These are phyloP conservation scores for Engystomops pustulosus DNA, from an alignment of 2,113 vertebrate genomes.

Conservation along the genomic window DNA sequence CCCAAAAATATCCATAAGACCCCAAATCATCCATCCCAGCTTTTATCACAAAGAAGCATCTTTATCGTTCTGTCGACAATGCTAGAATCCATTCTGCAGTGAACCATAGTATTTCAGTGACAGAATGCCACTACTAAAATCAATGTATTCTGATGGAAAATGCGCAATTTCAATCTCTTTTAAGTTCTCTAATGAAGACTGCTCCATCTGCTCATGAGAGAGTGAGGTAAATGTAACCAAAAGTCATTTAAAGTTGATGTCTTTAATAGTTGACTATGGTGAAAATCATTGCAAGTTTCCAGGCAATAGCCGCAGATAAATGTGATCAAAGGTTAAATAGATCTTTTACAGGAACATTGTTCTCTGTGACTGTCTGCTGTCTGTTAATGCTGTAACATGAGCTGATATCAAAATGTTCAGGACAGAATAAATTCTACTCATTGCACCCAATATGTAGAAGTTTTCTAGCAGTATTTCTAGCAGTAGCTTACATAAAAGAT, in stretches of 20 bases:
- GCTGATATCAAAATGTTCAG: background rate
- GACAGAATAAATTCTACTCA: background rate
- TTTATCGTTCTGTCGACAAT: background rate
- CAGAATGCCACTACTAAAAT: background rate
- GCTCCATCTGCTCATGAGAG: background rate
- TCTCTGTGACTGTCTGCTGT: background rate
- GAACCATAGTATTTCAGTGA: background rate
- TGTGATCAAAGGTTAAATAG: conserved; percentile 1
- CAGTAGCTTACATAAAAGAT: no score
- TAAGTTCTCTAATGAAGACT: conserved; percentile 3
- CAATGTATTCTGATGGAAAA: conserved; percentile 2
- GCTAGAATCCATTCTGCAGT: background rate
- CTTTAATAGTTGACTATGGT: conserved; percentile 20
- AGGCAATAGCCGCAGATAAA: background rate
- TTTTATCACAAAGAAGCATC: background rate
- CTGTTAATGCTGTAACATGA: background rate
- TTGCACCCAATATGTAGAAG: no score
- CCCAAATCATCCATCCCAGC: background rate
- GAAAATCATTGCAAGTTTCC: conserved; percentile 22
- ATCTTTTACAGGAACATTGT: conserved; percentile 20
- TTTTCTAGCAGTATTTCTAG: no score
- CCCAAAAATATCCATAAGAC: background rate
- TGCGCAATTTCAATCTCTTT: conserved; percentile 13
- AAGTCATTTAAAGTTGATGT: conserved; percentile 15
- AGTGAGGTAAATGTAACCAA: conserved; percentile 11